These are phyloP conservation scores for Heteromurus nitidus DNA, from an alignment of 2,888 invertebrate genomes.

Conservation along the genomic window DNA sequence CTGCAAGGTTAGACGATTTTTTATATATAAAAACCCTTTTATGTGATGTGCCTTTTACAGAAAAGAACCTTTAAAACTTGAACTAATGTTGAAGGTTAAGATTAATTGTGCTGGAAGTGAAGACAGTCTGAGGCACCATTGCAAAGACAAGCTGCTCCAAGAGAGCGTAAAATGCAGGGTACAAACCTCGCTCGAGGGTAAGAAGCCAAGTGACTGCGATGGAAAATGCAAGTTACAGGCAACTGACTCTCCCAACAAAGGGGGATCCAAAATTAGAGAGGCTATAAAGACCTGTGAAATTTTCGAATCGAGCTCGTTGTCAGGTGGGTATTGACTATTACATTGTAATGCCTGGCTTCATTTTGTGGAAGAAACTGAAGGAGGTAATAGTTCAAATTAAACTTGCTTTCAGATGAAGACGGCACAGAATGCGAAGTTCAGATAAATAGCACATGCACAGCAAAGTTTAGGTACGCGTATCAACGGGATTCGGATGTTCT, in stretches of 20 bases:
- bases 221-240: slow-evolving; percentile 6
- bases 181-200: no score
- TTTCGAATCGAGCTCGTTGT: neutral
- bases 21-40: no score
- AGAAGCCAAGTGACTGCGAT: neutral
- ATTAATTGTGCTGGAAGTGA: slow-evolving; percentile 5
- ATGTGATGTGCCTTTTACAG: no score
- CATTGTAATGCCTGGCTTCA: no score
- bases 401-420: neutral
- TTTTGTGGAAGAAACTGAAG: no score
- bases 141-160: slow-evolving; percentile 28
- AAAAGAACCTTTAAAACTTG: no score
- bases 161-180: slow-evolving; percentile 31
- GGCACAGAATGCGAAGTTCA: slow-evolving; percentile 16
- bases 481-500: neutral
- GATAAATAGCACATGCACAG: slow-evolving; percentile 20
- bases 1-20: slow-evolving; percentile 56
- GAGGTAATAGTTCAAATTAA: no score
- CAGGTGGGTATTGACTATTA: neutral
- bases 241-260: no score
- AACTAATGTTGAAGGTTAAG: no score
- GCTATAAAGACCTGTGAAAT: neutral
- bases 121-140: slow-evolving; percentile 7
- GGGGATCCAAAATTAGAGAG: neutral
- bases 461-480: slow-evolving; percentile 25